Percentiles rank a stretch among this genome's conserved stretches.
phyloP scores from a whole-genome alignment of 1,140 invertebrate genomes.

The Chelonus insularis region DNA sequence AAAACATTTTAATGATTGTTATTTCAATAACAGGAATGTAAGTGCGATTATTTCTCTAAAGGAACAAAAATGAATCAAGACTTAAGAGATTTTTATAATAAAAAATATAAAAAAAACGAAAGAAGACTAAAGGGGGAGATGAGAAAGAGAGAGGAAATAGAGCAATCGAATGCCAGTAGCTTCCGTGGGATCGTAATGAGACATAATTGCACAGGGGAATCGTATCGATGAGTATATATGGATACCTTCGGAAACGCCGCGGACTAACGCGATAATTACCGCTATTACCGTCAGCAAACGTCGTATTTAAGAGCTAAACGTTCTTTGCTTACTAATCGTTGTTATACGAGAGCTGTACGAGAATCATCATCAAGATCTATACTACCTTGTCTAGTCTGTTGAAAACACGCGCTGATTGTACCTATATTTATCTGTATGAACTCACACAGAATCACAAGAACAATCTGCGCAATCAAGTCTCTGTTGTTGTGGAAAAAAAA shows the following conservation, averaged over 20 bases:
- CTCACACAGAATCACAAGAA: background rate
- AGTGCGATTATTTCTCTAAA: background rate
- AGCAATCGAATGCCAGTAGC: conserved; percentile 15
- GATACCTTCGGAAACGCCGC: conserved; percentile 24
- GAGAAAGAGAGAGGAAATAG: too few relatives aligned
- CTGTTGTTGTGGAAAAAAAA: background rate
- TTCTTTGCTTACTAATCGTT: conserved; percentile 42
- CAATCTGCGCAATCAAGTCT: too few relatives aligned
- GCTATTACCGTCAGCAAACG: conserved; percentile 31
- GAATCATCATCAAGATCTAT: conserved; percentile 6
- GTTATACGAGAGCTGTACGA: too few relatives aligned
- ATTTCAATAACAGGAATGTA: conserved; percentile 12
- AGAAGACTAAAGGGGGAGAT: background rate
- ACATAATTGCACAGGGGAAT: conserved; percentile 24
- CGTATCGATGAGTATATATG: conserved; percentile 27
- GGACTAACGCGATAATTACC: conserved; percentile 33
- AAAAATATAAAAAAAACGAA: background rate
- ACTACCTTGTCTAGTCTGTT: background rate
- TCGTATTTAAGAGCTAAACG: conserved; percentile 46
- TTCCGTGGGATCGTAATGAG: conserved; percentile 27
- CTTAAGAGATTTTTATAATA: conserved; percentile 8
- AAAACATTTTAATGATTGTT: conserved; percentile 23
- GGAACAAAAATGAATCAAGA: background rate
- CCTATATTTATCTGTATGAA: background rate
- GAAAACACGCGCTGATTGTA: background rate